Percentiles rank a stretch among this genome's conserved stretches.
phyloP scores from a whole-genome alignment of 2,888 invertebrate species.

The Yponomeuta plumbellus region DNA sequence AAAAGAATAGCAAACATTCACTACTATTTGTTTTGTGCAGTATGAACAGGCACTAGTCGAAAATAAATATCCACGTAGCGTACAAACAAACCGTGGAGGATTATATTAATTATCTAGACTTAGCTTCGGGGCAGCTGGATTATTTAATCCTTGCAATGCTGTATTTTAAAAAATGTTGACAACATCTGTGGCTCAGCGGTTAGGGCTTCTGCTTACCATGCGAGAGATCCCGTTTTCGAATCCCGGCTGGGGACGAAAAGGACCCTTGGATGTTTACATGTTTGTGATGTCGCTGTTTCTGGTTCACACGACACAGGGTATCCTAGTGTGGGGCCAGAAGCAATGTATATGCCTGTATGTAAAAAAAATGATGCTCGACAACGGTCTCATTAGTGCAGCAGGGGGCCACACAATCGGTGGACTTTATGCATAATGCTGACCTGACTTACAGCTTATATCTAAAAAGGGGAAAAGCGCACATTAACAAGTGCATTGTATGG shows the following conservation, averaged over 20 bases:
- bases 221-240: too few species aligned
- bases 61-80: background rate
- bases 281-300: too few species aligned
- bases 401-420: slow-evolving; percentile 8
- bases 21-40: background rate
- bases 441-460: background rate
- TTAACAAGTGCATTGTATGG: too few species aligned
- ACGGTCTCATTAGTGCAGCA: slow-evolving; percentile 12
- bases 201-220: too few species aligned
- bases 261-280: too few species aligned
- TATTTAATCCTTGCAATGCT: background rate
- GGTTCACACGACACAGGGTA: too few species aligned
- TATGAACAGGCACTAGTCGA: background rate
- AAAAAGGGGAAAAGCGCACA: background rate
- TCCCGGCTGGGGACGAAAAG: too few species aligned
- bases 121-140: background rate
- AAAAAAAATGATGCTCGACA: background rate
- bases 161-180: background rate
- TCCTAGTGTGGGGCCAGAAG: too few species aligned
- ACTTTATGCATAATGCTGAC: slow-evolving; percentile 6
- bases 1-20: background rate
- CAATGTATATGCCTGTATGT: too few species aligned
- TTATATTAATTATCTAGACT: background rate
- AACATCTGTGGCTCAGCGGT: too few species aligned
- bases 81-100: background rate